These are phyloP conservation scores for Clostera curtula DNA, from an alignment of 2,888 invertebrate genomes.

Conservation along the genomic window DNA sequence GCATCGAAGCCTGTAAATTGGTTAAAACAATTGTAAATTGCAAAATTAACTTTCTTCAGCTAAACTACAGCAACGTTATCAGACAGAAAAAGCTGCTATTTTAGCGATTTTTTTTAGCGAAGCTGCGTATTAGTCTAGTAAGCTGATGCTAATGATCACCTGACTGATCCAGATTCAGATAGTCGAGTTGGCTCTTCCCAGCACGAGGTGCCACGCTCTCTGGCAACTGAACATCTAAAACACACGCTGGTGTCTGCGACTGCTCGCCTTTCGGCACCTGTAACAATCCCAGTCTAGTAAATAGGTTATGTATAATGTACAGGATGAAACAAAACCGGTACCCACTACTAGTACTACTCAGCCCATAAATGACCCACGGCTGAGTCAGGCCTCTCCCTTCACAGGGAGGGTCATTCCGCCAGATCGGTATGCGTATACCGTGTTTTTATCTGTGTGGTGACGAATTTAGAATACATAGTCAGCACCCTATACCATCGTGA, in stretches of 20 bases:
- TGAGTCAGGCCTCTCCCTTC: too few species aligned
- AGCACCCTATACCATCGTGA: too few species aligned
- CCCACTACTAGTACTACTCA: too few species aligned
- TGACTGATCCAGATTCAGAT: slow-evolving; percentile 65
- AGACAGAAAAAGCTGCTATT: too few species aligned
- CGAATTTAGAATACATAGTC: too few species aligned
- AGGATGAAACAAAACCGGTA: too few species aligned
- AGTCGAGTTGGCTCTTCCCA: slow-evolving; percentile 64
- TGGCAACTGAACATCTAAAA: slow-evolving; percentile 61
- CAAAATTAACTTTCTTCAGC: too few species aligned
- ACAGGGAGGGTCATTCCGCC: too few species aligned
- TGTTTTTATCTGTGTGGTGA: too few species aligned
- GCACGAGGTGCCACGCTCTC: slow-evolving; percentile 60
- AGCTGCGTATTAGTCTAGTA: background rate
- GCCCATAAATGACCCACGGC: too few species aligned
- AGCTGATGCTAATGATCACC: slow-evolving; percentile 28
- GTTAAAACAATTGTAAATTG: background rate
- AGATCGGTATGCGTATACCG: too few species aligned
- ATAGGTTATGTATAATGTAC: background rate
- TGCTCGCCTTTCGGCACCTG: slow-evolving; percentile 65
- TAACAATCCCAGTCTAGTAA: background rate
- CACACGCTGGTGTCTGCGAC: slow-evolving; percentile 58
- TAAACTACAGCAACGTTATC: too few species aligned
- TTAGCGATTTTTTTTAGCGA: background rate
- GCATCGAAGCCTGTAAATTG: slow-evolving; percentile 77